phyloP scores from a whole-genome alignment of 1,140 invertebrate genomes.

The Danaus melanippus region DNA sequence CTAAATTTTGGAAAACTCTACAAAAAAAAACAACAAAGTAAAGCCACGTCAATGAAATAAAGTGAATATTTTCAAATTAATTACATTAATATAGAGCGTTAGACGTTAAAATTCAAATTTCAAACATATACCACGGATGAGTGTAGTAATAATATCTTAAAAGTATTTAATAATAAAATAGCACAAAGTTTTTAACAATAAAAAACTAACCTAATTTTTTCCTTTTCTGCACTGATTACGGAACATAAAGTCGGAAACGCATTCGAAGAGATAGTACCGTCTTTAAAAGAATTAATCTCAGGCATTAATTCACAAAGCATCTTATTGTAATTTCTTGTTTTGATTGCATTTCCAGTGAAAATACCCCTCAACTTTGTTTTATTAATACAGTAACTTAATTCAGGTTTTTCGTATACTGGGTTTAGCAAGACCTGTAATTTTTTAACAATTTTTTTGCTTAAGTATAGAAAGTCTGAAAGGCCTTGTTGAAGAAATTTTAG shows the following conservation, averaged over 20 bases:
- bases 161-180: too few relatives aligned
- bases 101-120: too few relatives aligned
- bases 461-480: too few relatives aligned
- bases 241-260: conserved; percentile 69
- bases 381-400: conserved; percentile 85
- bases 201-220: conserved; percentile 72
- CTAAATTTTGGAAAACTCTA: not conserved
- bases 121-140: too few relatives aligned
- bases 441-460: not conserved
- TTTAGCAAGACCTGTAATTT: conserved; percentile 84
- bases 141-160: too few relatives aligned
- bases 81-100: too few relatives aligned
- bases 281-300: conserved; percentile 53
- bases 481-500: not conserved
- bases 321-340: conserved; percentile 81
- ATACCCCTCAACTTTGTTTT: conserved; percentile 84
- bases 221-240: conserved; percentile 71
- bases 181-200: not conserved
- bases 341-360: conserved; percentile 77
- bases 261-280: conserved; percentile 47
- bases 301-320: conserved; percentile 74
- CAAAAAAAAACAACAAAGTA: not conserved
- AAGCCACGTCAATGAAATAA: not conserved
- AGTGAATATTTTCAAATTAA: not conserved
- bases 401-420: conserved; percentile 83